A percentile compares a stretch with the other conserved stretches of the same genome.
phyloP scores from a whole-genome alignment of 2,113 vertebrate genomes.

The Indri indri region DNA sequence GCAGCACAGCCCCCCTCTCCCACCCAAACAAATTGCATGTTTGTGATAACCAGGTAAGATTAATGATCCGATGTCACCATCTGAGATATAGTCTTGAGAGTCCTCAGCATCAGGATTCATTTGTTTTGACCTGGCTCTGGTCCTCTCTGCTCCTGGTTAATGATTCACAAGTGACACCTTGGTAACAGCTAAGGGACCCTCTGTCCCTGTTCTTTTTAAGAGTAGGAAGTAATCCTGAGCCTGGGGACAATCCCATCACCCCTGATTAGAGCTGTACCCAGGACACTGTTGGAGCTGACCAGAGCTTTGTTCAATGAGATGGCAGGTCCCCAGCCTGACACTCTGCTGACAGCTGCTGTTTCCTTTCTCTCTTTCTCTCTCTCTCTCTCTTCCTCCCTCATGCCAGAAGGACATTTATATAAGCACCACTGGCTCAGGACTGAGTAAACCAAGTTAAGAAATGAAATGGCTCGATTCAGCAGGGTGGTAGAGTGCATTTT shows the following conservation, averaged over 20 bases:
- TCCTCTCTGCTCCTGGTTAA: constrained; percentile 52
- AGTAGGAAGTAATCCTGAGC: not conserved
- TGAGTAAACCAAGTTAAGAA: constrained; percentile 62
- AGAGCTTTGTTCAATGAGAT: constrained; percentile 70
- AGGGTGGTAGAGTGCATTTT: not conserved
- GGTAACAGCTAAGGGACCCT: constrained; percentile 62
- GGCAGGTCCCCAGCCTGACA: constrained; percentile 71
- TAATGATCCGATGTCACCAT: not conserved
- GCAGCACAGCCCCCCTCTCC: not conserved
- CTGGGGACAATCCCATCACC: constrained; percentile 30
- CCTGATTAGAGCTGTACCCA: constrained; percentile 23
- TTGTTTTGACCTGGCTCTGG: constrained; percentile 47
- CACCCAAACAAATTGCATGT: not conserved
- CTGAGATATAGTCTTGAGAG: not conserved
- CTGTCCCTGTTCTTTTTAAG: constrained; percentile 31
- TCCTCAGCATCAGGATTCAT: constrained; percentile 8
- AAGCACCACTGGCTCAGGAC: constrained; percentile 66
- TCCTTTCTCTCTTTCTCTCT: constrained; percentile 4
- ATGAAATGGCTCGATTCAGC: constrained; percentile 59
- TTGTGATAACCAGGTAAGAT: not conserved
- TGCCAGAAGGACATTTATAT: constrained; percentile 73
- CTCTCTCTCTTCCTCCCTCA: not conserved
- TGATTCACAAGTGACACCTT: constrained; percentile 73
- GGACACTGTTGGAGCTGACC: constrained; percentile 53
- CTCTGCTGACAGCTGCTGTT: constrained; percentile 73